These are phyloP conservation scores for Cyrtonyx montezumae DNA, from an alignment of 2,113 vertebrate species.

Conservation along the genomic window DNA sequence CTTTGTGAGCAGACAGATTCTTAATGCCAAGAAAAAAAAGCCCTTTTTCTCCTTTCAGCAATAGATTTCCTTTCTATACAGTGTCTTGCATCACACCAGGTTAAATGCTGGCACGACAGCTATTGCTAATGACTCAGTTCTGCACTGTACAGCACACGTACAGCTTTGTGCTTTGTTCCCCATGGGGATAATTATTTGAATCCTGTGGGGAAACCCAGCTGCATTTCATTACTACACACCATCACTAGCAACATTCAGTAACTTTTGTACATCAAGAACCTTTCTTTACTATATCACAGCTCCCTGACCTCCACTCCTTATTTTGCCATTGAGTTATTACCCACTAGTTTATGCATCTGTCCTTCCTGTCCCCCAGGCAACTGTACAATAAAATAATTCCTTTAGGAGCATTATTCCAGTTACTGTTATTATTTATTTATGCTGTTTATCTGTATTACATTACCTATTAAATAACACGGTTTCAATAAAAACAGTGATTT, in stretches of 20 bases:
- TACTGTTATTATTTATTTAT: neutral
- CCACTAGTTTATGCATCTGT: neutral
- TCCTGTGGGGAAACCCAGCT: conserved; percentile 11
- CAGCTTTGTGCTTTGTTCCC: neutral
- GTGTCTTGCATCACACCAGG: neutral
- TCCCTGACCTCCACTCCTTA: neutral
- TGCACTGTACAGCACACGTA: rapidly evolving
- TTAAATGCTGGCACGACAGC: neutral
- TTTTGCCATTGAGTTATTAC: neutral
- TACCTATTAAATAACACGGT: neutral
- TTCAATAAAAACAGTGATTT: neutral
- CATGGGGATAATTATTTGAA: neutral
- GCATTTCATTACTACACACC: neutral
- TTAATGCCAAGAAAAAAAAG: neutral
- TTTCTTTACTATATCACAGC: neutral
- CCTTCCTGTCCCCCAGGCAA: neutral
- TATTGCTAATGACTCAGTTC: neutral
- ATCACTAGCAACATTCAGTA: neutral
- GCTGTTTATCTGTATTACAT: neutral
- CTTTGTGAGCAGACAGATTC: neutral
- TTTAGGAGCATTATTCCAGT: neutral
- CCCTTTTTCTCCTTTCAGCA: neutral
- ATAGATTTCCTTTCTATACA: neutral
- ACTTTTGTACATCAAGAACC: neutral
- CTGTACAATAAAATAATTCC: neutral